Conservation (phyloP, 2,113 vertebrate genomes). For the Cebidichthys violaceus region DNA sequence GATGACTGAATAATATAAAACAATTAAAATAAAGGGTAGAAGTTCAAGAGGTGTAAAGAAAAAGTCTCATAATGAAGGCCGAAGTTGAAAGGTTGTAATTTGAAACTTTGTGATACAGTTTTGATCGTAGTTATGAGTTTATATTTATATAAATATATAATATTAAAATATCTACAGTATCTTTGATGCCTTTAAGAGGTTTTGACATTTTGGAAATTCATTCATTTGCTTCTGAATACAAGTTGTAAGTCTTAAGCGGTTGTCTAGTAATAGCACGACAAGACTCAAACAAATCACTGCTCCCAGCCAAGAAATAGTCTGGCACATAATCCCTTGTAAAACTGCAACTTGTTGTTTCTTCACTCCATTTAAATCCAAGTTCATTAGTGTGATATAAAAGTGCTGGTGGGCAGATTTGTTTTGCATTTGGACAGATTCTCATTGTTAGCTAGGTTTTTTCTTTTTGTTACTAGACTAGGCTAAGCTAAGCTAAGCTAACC, state of each 20-base stretch:
- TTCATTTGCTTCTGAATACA: too few relatives aligned
- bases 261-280: neutral
- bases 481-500: neutral
- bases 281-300: too few relatives aligned
- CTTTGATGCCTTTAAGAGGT: neutral
- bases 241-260: neutral
- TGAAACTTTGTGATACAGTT: neutral
- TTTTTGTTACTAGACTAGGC: neutral
- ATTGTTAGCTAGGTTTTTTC: neutral
- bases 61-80: neutral
- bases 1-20: neutral
- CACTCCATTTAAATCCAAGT: neutral
- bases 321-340: neutral
- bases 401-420: neutral
- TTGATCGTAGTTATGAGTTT: neutral
- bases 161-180: neutral
- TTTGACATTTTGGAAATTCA: neutral
- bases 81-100: neutral
- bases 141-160: neutral
- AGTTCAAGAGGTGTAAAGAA: neutral
- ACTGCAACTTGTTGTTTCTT: constrained; percentile 1
- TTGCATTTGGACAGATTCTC: neutral
- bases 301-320: neutral
- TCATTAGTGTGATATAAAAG: neutral
- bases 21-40: neutral